Conservation (phyloP, 2,797 vertebrate species). For the Lophius americanus region DNA sequence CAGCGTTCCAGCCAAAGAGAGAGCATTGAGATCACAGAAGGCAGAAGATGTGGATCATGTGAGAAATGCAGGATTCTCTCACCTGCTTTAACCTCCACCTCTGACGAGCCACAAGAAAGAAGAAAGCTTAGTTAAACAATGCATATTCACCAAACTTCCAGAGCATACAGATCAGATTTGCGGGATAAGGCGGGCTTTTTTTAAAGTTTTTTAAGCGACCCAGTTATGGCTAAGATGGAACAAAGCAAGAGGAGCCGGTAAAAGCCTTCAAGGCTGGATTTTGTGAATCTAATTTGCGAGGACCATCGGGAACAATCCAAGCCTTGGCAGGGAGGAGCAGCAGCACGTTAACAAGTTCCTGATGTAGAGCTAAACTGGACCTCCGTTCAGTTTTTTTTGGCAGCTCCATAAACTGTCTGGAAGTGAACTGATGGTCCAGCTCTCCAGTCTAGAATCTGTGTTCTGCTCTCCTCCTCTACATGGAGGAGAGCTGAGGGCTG, state of each 20-base stretch:
- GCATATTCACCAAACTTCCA: neutral
- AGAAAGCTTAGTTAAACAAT: conserved; percentile 28
- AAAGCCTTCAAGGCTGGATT: conserved; percentile 6
- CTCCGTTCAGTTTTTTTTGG: conserved; percentile 36
- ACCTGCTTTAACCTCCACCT: conserved; percentile 69
- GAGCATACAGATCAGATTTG: neutral
- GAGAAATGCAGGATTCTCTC: conserved; percentile 33
- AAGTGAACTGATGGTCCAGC: conserved; percentile 41
- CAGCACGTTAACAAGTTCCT: conserved; percentile 38
- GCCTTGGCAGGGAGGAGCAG: conserved; percentile 20
- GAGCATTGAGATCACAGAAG: neutral
- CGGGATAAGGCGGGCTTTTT: neutral
- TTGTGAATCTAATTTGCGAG: conserved; percentile 26
- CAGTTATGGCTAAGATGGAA: conserved; percentile 5
- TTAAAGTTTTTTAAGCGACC: conserved; percentile 12
- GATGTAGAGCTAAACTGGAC: conserved; percentile 21
- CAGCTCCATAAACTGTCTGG: conserved; percentile 39
- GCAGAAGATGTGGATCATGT: conserved; percentile 1
- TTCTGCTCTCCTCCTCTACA: conserved; percentile 34
- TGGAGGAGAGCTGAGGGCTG: conserved; percentile 8
- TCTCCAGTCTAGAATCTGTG: conserved; percentile 45
- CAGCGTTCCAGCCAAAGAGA: neutral
- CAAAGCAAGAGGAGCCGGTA: neutral
- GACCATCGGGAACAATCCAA: conserved; percentile 20
- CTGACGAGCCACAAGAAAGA: conserved; percentile 43